Evolutionary conservation across 2,797 vertebrate species (phyloP), one percentile per base, ranked within the genome.

Genomic region (Malacoctenus gilli): DNA sequence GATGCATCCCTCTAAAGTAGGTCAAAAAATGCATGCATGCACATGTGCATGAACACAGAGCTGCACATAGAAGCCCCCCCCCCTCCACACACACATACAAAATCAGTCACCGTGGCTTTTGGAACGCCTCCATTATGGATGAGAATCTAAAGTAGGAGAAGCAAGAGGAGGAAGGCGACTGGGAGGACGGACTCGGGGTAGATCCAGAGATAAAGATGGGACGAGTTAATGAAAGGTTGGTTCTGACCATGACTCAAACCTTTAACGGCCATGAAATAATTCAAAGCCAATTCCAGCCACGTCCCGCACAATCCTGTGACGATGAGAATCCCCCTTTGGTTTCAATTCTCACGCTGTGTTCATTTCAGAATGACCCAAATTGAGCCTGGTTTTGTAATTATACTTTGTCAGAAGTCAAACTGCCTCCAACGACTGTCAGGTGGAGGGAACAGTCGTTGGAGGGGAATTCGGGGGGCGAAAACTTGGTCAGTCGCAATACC

Each of bases 91-190:
- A 46, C 55, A 59, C 5, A 30, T 10, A 44, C 16, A 43, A 10
- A 38, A 40, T 23, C 18, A 47, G 36, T 21, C 14, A 28, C 51
- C 39, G 32, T 49, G 7, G 44, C 23, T 42, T 59, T 50, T 36
- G 37, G 43, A 34, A 20, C 42, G 50, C 13, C 15, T 85, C 42
- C 21, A 81, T 83, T 76, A 80, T 82, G 49, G 72, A 84, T 69
- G 66, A 78, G 41, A 55, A 34, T 34, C 51, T 54, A 28, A 40
- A 50, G 48, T 11, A 23, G 19, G 41, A 57, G 14, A 13, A 22
- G 40, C 11, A 23, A 16, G 41, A 57, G 14, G 14, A 22, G 40
- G 47, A 43, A 21, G 15, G 23, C 4, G 19, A 4, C 8, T 25
- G 1, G n/a, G 35, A 59, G 20, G 32, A 49, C 25, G 28, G n/a